Conservation (phyloP, 2,113 vertebrate genomes). For the Riparia riparia region DNA sequence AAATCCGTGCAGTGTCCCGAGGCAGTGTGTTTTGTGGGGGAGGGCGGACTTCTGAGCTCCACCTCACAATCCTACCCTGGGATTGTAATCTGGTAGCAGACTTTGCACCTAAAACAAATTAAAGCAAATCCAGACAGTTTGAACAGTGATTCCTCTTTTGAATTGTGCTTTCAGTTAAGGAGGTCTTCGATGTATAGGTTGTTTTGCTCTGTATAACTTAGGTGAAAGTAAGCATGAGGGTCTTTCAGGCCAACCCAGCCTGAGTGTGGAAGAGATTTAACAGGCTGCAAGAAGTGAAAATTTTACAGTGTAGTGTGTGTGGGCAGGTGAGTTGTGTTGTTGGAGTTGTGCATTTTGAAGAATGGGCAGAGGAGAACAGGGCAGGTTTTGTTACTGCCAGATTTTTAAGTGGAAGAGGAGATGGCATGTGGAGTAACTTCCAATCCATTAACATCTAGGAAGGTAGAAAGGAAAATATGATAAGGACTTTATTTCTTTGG, state of each 20-base stretch:
- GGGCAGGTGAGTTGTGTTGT: not conserved
- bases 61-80: not conserved
- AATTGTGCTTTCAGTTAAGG: not conserved
- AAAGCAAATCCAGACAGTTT: not conserved
- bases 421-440: not conserved
- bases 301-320: not conserved
- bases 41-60: not conserved
- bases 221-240: not conserved
- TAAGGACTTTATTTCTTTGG: not conserved
- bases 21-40: not conserved
- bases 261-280: not conserved
- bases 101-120: not conserved
- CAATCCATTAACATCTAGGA: not conserved
- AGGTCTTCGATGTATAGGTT: not conserved
- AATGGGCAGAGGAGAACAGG: not conserved
- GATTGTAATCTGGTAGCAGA: not conserved
- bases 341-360: not conserved
- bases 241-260: not conserved
- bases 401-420: not conserved
- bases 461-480: not conserved
- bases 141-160: not conserved
- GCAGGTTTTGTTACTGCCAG: not conserved
- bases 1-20: not conserved
- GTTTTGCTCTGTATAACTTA: not conserved
- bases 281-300: not conserved